Percentiles rank a stretch among this genome's conserved stretches.
These are phyloP conservation scores for Geotria australis DNA, from an alignment of 2,797 vertebrate genomes.

Conservation along the genomic window DNA sequence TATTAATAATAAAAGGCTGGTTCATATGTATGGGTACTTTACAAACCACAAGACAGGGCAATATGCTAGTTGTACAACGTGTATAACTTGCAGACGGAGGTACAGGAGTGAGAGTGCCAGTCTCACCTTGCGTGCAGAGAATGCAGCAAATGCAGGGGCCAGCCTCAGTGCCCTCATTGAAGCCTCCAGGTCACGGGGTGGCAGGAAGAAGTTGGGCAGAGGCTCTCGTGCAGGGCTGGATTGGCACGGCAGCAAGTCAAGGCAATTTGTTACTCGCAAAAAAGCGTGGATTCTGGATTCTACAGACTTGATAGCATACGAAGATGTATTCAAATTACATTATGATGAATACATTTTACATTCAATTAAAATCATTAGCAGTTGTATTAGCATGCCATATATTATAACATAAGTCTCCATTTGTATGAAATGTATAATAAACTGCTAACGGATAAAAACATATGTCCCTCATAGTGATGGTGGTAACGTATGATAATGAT, in stretches of 20 bases:
- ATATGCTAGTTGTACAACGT: too few relatives aligned
- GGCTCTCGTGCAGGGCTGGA: conserved; percentile 18
- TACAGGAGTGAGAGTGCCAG: too few relatives aligned
- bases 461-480: too few relatives aligned
- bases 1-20: too few relatives aligned
- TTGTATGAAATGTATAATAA: too few relatives aligned
- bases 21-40: too few relatives aligned
- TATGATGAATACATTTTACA: background rate
- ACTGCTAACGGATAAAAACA: too few relatives aligned
- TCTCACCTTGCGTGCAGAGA: conserved; percentile 13
- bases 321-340: background rate
- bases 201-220: conserved; percentile 73
- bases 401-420: background rate
- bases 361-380: background rate
- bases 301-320: too few relatives aligned
- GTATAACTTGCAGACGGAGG: too few relatives aligned
- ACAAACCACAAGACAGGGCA: too few relatives aligned
- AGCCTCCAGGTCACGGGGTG: conserved; percentile 42
- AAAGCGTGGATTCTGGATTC: too few relatives aligned
- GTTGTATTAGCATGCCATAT: background rate
- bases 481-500: too few relatives aligned
- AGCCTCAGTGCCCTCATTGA: conserved; percentile 41
- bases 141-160: conserved; percentile 16
- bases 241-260: conserved; percentile 12
- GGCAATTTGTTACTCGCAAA: conserved; percentile 4